Conservation (phyloP, 2,113 vertebrate genomes). For the Paralichthys olivaceus region DNA sequence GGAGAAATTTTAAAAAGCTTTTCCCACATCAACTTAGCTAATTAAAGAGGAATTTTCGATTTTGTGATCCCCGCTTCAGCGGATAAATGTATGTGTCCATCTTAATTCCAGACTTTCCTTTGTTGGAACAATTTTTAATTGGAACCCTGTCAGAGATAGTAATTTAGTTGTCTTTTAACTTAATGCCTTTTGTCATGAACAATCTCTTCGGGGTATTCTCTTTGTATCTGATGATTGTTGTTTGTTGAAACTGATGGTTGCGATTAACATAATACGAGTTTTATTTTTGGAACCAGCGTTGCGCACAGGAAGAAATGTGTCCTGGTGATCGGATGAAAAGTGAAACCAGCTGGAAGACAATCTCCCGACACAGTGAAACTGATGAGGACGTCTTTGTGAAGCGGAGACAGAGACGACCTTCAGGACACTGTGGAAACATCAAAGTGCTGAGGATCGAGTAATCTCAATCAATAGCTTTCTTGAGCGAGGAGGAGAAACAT, state of each 20-base stretch:
- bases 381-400: conserved; percentile 37
- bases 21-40: background rate
- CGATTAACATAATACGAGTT: background rate
- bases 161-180: conserved; percentile 40
- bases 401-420: conserved; percentile 46
- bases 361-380: conserved; percentile 32
- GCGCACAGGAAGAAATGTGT: conserved; percentile 11
- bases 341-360: conserved; percentile 54
- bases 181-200: conserved; percentile 41
- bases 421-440: conserved; percentile 44
- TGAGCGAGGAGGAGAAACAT: conserved; percentile 4
- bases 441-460: conserved; percentile 37
- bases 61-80: conserved; percentile 30
- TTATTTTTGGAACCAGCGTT: conserved; percentile 13
- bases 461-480: conserved; percentile 49
- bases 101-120: conserved; percentile 19
- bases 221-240: conserved; percentile 23
- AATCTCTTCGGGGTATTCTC: background rate
- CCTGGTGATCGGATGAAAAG: conserved; percentile 31
- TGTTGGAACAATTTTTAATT: conserved; percentile 44
- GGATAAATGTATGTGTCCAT: conserved; percentile 11
- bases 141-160: conserved; percentile 22
- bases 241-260: conserved; percentile 1
- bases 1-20: background rate
- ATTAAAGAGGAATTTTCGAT: conserved; percentile 10